phyloP scores from a whole-genome alignment of 2,113 vertebrate species.

The Edolisoma coerulescens region DNA sequence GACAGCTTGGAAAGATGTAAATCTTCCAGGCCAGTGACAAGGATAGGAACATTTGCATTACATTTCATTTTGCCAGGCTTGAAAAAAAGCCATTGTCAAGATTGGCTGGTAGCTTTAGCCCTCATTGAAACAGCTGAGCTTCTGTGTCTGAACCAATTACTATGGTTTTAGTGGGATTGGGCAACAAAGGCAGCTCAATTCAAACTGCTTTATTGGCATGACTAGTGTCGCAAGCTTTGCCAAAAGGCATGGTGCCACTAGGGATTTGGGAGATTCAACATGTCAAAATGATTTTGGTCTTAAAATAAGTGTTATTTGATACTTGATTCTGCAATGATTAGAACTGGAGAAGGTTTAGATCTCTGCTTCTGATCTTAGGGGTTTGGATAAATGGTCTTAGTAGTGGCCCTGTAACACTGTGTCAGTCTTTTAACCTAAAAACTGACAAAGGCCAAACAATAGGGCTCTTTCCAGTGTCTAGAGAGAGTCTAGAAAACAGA shows the following conservation, averaged over 20 bases:
- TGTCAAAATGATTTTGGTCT: constrained; percentile 3
- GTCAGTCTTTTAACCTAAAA: background rate
- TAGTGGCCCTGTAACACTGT: background rate
- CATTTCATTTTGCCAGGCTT: background rate
- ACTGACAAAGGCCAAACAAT: background rate
- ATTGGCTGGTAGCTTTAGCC: background rate
- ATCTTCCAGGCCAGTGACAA: background rate
- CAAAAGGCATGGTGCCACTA: constrained; percentile 11
- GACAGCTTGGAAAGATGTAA: background rate
- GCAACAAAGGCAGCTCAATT: constrained; percentile 17
- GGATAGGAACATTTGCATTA: background rate
- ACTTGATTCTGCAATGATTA: background rate
- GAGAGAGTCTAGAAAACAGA: background rate
- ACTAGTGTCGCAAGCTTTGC: background rate
- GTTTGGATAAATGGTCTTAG: background rate
- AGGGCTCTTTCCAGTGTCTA: background rate
- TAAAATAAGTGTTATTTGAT: background rate
- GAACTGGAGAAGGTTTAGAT: background rate
- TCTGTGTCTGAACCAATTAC: constrained; percentile 13
- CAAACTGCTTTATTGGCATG: constrained; percentile 26
- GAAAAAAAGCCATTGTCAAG: background rate
- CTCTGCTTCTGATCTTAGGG: background rate
- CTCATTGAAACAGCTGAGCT: background rate
- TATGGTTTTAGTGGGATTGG: background rate
- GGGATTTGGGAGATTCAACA: background rate